phyloP scores from a whole-genome alignment of 1,140 invertebrate species.

The Scaptomyza montana region DNA sequence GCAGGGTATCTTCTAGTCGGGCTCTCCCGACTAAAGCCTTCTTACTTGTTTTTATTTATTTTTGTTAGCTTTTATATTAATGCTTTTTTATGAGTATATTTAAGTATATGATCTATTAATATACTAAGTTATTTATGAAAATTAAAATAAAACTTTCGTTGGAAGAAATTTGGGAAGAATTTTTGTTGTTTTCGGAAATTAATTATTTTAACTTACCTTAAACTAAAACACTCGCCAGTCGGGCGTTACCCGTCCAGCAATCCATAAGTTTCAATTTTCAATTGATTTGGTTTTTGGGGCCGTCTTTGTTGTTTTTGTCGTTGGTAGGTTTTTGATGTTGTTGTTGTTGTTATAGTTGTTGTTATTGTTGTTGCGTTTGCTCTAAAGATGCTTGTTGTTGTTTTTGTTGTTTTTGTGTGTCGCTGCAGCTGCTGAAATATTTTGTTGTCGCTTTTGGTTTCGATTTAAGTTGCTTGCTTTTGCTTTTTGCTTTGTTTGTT shows the following conservation, averaged over 20 bases:
- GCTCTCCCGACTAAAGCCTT: too few relatives aligned
- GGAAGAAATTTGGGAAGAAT: too few relatives aligned
- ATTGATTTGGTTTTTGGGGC: constrained; percentile 72
- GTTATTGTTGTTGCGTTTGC: constrained; percentile 35
- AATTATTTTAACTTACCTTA: constrained; percentile 73
- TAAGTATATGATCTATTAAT: too few relatives aligned
- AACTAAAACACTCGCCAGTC: constrained; percentile 84
- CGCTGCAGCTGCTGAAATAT: constrained; percentile 15
- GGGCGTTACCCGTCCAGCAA: constrained; percentile 84
- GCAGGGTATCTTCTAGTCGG: too few relatives aligned
- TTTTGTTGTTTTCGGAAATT: too few relatives aligned
- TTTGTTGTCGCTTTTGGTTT: constrained; percentile 28
- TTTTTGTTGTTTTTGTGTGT: constrained; percentile 32
- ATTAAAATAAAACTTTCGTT: too few relatives aligned
- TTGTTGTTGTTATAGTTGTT: constrained; percentile 21
- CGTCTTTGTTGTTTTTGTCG: constrained; percentile 31
- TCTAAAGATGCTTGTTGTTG: constrained; percentile 33
- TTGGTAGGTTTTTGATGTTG: too few relatives aligned
- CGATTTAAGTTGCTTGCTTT: neutral
- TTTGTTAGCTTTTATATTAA: too few relatives aligned
- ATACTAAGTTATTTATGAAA: too few relatives aligned
- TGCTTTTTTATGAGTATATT: too few relatives aligned
- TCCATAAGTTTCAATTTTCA: constrained; percentile 84
- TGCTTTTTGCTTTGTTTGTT: constrained; percentile 8
- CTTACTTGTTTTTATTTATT: too few relatives aligned